Evolutionary conservation across 2,797 vertebrate genomes (phyloP), one percentile per base, ranked within the genome.

Genomic region (Pelobates cultripes): DNA sequence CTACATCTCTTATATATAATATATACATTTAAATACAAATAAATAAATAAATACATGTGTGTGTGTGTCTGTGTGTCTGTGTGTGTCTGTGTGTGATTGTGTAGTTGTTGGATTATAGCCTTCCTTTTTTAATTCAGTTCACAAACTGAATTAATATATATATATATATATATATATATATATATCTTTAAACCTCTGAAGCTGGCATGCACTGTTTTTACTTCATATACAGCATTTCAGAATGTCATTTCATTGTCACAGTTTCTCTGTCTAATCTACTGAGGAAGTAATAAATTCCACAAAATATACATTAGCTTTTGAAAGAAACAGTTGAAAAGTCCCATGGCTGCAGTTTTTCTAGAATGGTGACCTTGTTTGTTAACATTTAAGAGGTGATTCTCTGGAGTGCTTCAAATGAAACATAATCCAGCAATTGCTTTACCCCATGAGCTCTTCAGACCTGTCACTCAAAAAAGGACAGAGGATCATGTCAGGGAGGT

Each of bases 291-390:
- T 84, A 79, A 57, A 84, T 84, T 84, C 77, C 43, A 42, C 15
- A 78, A 66, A 84, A 84, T 76, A 76, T 84, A 84, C 82, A 84
- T 84, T 84, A 79, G 82, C 77, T 70, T 80, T 79, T 79, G 67
- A 84, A 84, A 79, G 82, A 67, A 79, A 84, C 57, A 79, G 72
- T 79, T 76, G 77, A 84, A 75, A 64, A 84, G 82, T 80, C 82
- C 82, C 82, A 84, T 43, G 82, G 78, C 82, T 84, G 77, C 68
- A 17, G 53, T 43, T 43, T 75, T 79, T 84, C 82, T 66, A 72
- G 79, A 84, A 79, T 67, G 73, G 82, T 84, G 82, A 84, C 82
- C 82, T 84, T 84, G 82, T 84, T 84, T 84, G 82, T 84, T 84
- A 79, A 75, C 77, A 84, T 84, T 80, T 79, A 70, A 83, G 57